Evolutionary conservation across 2,888 invertebrate species (phyloP).

Genomic region (Leucania comma): DNA sequence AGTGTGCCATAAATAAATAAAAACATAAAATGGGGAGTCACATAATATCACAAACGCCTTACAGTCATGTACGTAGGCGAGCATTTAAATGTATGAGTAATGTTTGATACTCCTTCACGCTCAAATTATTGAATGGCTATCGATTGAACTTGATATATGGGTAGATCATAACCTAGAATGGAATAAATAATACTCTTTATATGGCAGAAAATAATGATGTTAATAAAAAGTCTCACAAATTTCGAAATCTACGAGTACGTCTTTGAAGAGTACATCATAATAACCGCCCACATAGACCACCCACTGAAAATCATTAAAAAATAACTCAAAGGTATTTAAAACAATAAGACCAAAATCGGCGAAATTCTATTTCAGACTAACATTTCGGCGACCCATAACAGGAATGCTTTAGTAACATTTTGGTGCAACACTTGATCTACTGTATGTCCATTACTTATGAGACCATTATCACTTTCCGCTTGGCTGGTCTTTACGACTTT

Average conservation of each 20-base stretch:
- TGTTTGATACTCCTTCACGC: too few relatives aligned
- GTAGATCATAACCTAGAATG: too few relatives aligned
- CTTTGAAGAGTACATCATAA: too few relatives aligned
- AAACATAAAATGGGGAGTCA: too few relatives aligned
- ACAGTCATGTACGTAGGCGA: too few relatives aligned
- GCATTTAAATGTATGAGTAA: too few relatives aligned
- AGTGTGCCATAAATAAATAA: too few relatives aligned
- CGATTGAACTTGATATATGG: too few relatives aligned
- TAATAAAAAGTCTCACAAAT: not conserved
- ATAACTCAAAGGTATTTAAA: not conserved
- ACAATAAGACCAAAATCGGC: not conserved
- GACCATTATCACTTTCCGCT: slow-evolving; percentile 61
- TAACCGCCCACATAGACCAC: not conserved
- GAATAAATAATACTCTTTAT: too few relatives aligned
- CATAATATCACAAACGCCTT: too few relatives aligned
- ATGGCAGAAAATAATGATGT: not conserved
- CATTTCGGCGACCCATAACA: not conserved
- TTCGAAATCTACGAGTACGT: too few relatives aligned
- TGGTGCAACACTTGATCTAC: slow-evolving; percentile 49
- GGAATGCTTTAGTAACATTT: slow-evolving; percentile 29
- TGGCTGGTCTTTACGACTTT: slow-evolving; percentile 60
- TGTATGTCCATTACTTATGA: slow-evolving; percentile 58
- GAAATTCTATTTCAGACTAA: slow-evolving; percentile 5
- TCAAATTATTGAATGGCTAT: too few relatives aligned
- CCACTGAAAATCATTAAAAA: slow-evolving; percentile 2